Evolutionary conservation across 2,113 vertebrate species (phyloP).

Genomic region (Pangasianodon gigas): DNA sequence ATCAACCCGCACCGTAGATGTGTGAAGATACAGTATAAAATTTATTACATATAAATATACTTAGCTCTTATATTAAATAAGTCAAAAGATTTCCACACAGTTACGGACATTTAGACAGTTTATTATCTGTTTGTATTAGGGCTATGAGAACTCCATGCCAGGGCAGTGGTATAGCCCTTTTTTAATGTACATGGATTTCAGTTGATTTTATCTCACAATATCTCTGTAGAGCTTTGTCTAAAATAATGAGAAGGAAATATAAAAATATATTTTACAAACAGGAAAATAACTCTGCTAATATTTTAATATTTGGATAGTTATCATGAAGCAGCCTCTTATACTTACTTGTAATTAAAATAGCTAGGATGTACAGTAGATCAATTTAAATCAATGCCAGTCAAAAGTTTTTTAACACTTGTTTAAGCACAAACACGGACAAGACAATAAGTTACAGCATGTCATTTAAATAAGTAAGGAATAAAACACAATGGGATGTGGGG

Average conservation of each 20-base stretch:
- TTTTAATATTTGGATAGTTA: background rate
- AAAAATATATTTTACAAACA: background rate
- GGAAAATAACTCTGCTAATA: background rate
- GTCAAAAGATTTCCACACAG: background rate
- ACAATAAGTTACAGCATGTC: background rate
- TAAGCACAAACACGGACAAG: background rate
- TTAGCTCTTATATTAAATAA: background rate
- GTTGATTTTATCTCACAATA: background rate
- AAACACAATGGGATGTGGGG: background rate
- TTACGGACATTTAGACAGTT: background rate
- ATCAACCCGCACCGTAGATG: background rate
- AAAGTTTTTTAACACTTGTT: background rate
- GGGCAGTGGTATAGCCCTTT: background rate
- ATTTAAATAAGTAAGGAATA: background rate
- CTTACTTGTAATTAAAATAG: background rate
- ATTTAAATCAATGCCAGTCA: background rate
- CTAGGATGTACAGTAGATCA: background rate
- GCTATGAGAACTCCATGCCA: background rate
- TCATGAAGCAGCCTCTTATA: background rate
- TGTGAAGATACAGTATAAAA: background rate
- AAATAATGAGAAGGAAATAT: background rate
- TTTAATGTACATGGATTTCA: background rate
- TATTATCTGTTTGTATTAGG: background rate
- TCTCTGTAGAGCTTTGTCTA: background rate
- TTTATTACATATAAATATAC: background rate